A percentile compares a stretch with the other conserved stretches of the same genome.
phyloP scores from a whole-genome alignment of 2,888 invertebrate species.

The Leptinotarsa haldemani region DNA sequence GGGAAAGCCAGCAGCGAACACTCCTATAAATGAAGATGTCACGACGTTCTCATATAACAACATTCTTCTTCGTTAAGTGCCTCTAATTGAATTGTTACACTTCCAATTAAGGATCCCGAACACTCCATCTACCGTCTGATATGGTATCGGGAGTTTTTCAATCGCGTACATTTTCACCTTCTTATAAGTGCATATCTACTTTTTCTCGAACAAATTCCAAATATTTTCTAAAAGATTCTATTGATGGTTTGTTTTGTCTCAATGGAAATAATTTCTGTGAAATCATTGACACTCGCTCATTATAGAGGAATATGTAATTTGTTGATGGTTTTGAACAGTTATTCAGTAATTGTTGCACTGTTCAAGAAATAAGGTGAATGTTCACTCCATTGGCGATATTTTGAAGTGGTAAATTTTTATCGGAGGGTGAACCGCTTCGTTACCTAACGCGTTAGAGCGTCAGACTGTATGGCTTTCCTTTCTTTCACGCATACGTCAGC shows the following conservation, averaged over 20 bases:
- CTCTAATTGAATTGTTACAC: slow-evolving; percentile 45
- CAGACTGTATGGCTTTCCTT: no score
- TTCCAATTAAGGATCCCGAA: slow-evolving; percentile 44
- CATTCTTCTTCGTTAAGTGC: slow-evolving; percentile 36
- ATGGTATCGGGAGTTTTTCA: slow-evolving; percentile 34
- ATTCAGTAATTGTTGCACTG: not conserved
- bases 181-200: slow-evolving; percentile 17
- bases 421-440: no score
- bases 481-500: no score
- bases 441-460: no score
- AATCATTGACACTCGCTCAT: not conserved
- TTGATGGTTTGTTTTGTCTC: slow-evolving; percentile 26
- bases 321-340: not conserved
- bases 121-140: slow-evolving; percentile 40
- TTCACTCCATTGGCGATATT: no score
- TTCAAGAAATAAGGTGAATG: no score
- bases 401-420: no score
- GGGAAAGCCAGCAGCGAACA: slow-evolving; percentile 14
- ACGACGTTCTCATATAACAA: slow-evolving; percentile 27
- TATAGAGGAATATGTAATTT: not conserved
- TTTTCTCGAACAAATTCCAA: slow-evolving; percentile 31
- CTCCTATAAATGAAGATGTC: slow-evolving; percentile 45
- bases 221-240: slow-evolving; percentile 28
- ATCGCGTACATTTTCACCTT: slow-evolving; percentile 22
- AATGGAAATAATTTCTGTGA: not conserved